These are phyloP conservation scores for Sciurus carolinensis DNA, from an alignment of 2,797 vertebrate species.

Conservation along the genomic window DNA sequence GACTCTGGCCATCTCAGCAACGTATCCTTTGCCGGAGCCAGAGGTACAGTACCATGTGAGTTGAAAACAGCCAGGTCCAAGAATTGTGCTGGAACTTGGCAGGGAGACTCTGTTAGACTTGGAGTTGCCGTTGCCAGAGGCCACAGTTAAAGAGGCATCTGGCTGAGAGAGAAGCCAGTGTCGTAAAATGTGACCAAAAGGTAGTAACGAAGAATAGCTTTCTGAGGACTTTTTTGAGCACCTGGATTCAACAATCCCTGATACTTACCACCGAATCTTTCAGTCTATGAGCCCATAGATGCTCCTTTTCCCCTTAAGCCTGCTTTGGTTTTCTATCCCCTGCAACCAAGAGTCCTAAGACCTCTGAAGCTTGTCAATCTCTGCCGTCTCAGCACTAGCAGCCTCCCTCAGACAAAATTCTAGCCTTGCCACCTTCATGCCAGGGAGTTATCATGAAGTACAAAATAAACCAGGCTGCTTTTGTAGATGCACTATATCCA, in stretches of 20 bases:
- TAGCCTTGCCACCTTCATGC: neutral
- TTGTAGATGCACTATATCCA: neutral
- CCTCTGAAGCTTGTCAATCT: neutral
- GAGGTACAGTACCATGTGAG: neutral
- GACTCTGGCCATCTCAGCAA: neutral
- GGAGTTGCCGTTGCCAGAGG: neutral
- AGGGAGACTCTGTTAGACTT: neutral
- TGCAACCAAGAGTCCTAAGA: neutral
- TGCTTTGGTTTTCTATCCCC: slow-evolving; percentile 1
- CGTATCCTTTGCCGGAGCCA: neutral
- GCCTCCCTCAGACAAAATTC: neutral
- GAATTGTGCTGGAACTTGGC: neutral
- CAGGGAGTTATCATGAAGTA: neutral
- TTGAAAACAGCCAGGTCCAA: neutral
- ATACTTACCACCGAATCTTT: neutral
- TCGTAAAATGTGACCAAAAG: neutral
- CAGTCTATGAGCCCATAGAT: neutral
- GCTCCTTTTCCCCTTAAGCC: neutral
- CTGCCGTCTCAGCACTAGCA: neutral
- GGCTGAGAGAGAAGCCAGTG: neutral
- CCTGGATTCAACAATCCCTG: neutral
- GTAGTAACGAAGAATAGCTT: neutral
- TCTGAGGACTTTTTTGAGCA: neutral
- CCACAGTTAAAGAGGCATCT: slow-evolving; percentile 17
- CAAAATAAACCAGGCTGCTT: neutral